These are phyloP conservation scores for Oreotrochilus melanogaster DNA, from an alignment of 2,113 vertebrate genomes.

Conservation along the genomic window DNA sequence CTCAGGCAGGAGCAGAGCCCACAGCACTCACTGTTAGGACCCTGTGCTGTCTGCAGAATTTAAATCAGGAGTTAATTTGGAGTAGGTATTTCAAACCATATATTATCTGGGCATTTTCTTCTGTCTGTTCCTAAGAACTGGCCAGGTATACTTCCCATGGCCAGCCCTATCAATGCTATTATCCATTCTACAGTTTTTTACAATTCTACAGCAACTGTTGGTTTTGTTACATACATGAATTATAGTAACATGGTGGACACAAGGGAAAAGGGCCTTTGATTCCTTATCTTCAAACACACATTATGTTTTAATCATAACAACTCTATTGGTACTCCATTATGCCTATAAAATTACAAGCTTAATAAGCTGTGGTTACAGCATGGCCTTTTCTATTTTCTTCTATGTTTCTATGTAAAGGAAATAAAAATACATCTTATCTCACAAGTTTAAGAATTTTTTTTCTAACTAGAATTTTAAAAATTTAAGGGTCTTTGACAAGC, in stretches of 20 bases:
- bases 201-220: not conserved
- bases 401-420: not conserved
- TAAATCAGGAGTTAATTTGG: not conserved
- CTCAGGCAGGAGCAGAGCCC: rapidly evolving
- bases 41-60: not conserved
- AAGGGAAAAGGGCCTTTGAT: not conserved
- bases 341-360: not conserved
- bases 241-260: not conserved
- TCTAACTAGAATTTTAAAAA: not conserved
- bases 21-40: rapidly evolving
- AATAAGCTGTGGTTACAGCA: not conserved
- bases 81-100: rapidly evolving
- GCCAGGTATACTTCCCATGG: not conserved
- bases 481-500: not conserved
- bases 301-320: not conserved
- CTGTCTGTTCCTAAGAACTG: not conserved
- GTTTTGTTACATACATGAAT: not conserved
- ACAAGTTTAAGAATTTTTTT: not conserved
- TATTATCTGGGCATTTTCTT: not conserved
- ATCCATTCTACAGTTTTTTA: not conserved
- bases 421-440: not conserved
- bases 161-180: not conserved
- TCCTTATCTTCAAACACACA: not conserved
- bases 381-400: not conserved
- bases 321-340: not conserved